These are phyloP conservation scores for Melanerpes formicivorus DNA, from an alignment of 2,113 vertebrate genomes.

Conservation along the genomic window DNA sequence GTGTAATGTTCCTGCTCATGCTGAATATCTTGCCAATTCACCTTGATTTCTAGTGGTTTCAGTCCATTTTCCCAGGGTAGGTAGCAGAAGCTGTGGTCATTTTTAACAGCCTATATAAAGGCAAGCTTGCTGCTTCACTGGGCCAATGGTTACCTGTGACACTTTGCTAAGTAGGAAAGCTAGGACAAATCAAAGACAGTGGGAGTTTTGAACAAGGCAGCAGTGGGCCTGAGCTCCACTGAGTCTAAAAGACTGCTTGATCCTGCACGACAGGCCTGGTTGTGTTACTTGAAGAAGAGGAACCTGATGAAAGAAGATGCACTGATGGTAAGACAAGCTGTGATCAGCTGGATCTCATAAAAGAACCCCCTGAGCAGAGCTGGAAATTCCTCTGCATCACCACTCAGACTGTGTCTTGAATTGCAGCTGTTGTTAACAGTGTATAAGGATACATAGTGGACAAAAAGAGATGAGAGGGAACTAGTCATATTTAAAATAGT, in stretches of 20 bases:
- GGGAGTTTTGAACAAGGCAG: neutral
- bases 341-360: neutral
- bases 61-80: neutral
- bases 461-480: neutral
- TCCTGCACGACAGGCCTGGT: neutral
- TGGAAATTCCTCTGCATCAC: neutral
- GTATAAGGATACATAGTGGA: neutral
- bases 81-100: neutral
- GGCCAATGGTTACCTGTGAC: neutral
- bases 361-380: neutral
- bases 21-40: neutral
- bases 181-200: neutral
- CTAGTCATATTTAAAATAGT: neutral
- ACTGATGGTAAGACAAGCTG: neutral
- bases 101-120: neutral
- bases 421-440: neutral
- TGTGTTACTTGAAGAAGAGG: neutral
- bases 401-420: neutral
- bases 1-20: neutral
- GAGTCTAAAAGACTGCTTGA: neutral
- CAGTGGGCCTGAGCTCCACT: neutral
- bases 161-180: neutral
- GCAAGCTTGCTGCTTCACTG: neutral
- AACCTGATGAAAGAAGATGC: no score
- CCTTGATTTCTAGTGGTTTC: neutral